Base-by-base conservation (phyloP, 2,888 invertebrate species). In the Drosophila histrio region DNA sequence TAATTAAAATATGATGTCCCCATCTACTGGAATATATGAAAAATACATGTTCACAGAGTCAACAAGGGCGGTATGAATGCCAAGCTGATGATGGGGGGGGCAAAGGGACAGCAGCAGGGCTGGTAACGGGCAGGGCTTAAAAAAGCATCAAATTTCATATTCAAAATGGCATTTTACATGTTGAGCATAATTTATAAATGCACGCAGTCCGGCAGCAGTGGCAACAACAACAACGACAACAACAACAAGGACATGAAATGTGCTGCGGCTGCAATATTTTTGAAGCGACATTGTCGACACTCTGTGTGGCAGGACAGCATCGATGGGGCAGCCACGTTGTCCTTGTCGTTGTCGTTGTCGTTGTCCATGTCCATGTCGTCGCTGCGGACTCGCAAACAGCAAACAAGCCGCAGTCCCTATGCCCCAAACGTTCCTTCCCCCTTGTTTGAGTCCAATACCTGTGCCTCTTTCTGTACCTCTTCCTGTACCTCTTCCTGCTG, bases 111-210 rank as follows among this genome's bases (percentile, higher is more conserved):
- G 44, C 46, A 38, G 28, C 63, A 43, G 69, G 64, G 53, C 15
- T 28, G 5, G 21, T 19, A n/a, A 36, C 15, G 50, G 24, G 57
- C 64, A 58, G 62, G 82, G 89, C 89, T 89, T 89, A 89, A 89
- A 89, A 90, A 84, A 78, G 87, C 91, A 91, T 91, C 91, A 91
- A 91, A 91, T 91, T 91, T 91, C 91, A 91, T 91, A 91, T 91
- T 91, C 91, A 91, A 91, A 91, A 91, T 91, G 91, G 90, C 90
- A 91, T 83, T 91, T 91, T 90, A 90, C 91, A 91, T 91, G 91
- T 90, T 90, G 89, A 89, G 91, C 90, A 91, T 91, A 91, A 91
- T 91, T 91, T 91, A 91, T 91, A 91, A 89, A 90, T 89, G 89
- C 77, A 81, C 77, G 77, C 77, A 77, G 65, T 67, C 56, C 71